phyloP scores from a whole-genome alignment of 2,113 vertebrate genomes.

The Erythrolamprus reginae region DNA sequence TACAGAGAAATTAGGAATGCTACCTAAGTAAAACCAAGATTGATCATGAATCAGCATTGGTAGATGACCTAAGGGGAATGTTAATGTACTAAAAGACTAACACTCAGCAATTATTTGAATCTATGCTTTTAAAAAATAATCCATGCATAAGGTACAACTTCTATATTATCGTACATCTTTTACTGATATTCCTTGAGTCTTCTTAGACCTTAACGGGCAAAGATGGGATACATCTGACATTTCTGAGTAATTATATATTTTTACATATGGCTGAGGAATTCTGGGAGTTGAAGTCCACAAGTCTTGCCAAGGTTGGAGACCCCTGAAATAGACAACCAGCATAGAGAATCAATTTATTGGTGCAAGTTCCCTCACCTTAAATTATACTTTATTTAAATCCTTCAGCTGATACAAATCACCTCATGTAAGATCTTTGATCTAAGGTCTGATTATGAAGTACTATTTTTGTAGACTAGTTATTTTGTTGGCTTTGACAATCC shows the following conservation, averaged over 20 bases:
- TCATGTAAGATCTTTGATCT: not conserved
- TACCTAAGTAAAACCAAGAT: not conserved
- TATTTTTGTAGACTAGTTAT: not conserved
- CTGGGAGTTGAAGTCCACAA: no score
- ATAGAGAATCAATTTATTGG: not conserved
- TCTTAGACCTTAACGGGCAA: not conserved
- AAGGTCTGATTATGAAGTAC: not conserved
- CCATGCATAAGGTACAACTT: not conserved
- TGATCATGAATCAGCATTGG: not conserved
- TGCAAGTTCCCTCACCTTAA: not conserved
- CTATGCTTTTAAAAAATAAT: not conserved
- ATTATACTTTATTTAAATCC: not conserved
- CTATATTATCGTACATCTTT: not conserved
- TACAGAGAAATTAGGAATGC: not conserved
- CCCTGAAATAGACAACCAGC: not conserved
- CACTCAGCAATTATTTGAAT: not conserved
- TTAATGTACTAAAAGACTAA: not conserved
- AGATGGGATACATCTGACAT: not conserved
- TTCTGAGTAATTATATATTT: no score
- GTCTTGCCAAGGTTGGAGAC: no score
- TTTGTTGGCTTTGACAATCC: not conserved
- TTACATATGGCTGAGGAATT: no score
- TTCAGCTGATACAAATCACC: not conserved
- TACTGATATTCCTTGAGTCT: not conserved
- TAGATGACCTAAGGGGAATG: not conserved